Evolutionary conservation across 2,113 vertebrate genomes (phyloP), one percentile per base, ranked within the genome.

Genomic region (Oreochromis aureus): DNA sequence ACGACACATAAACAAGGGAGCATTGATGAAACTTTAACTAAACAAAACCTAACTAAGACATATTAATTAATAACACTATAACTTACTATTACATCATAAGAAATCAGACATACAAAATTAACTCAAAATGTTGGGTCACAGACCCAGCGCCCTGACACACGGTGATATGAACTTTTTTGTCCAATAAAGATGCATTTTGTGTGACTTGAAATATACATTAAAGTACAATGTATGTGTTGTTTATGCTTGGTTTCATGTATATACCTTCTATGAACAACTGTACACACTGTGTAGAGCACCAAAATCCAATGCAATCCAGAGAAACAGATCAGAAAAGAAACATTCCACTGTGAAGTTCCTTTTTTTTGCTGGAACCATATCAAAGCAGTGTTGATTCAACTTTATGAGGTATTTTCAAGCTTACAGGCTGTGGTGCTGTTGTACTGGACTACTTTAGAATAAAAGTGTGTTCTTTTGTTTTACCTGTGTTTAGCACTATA

Each of bases 371-470:
- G 7, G 36, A 44, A 32, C 13, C 7, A 51, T 81, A 83, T 89
- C 48, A 89, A 87, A 87, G 85, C 44, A 15, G 2, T 80, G 79
- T 73, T 80, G 69, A 80, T 48, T 69, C 9, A 41, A 44, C 41
- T 44, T 7, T 46, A 1, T 15, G 10, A 27, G 15, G 66, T 39
- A 51, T 24, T 53, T 22, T 13, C 53, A 12, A 51, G 54, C 27
- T 1, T 78, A 13, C 6, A 32, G 46, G 34, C 10, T 78, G 36
- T 0, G n/a, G 66, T 44, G 19, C 19, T 69, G 16, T 78, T 34
- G 27, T 53, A 34, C 46, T 32, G 1, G 32, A 32, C 27, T 78
- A 78, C 73, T 78, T 41, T 85, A 18, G 18, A 66, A 16, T 6
- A 44, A 16, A 87, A 76, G 22, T 7, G 0, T 8, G 12, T 5